Evolutionary conservation across 2,797 vertebrate genomes (phyloP), one percentile per base, ranked within the genome.

Genomic region (Microtus agrestis): DNA sequence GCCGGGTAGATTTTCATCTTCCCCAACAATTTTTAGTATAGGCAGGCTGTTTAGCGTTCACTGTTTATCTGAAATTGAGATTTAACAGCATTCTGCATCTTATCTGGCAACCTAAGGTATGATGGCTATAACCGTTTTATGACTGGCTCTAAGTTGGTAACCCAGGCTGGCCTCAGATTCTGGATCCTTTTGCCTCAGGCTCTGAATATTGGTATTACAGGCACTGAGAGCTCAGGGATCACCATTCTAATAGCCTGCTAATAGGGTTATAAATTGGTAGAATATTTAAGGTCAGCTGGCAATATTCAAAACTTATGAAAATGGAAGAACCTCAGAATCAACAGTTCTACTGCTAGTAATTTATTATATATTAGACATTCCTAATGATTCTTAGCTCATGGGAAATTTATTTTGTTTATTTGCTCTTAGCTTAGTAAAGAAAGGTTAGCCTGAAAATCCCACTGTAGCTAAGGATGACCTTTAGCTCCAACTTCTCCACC

Each of bases 1-100:
- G 27, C 23, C 48, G 69, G 37, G 76, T 89, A 94, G 87, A 29
- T 84, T 76, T 92, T 91, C 77, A 91, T 91, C 71, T 59, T 88
- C 81, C 34, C 27, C 54, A 87, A 51, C 59, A 56, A 84, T 13
- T 73, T 71, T 51, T 76, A 76, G 0, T 29, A 43, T 43, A 56
- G 23, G 12, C n/a, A 56, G 23, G 12, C n/a, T 54, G 59, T 91
- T 73, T 74, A 78, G 37, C 61, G 37, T 63, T 54, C 7, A 46
- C 27, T 73, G 17, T 73, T 86, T 56, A 67, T 76, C 69, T 91
- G 34, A 88, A 76, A 67, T 48, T 91, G 59, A 76, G 43, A 46
- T 65, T 87, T 51, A 73, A 91, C 37, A 87, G 23, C 29, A 31
- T 65, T 91, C 43, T 67, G 9, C 34, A 78, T 80, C 76, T 81